Evolutionary conservation across 2,113 vertebrate genomes (phyloP).

Genomic region (Phylloscopus trochilus): DNA sequence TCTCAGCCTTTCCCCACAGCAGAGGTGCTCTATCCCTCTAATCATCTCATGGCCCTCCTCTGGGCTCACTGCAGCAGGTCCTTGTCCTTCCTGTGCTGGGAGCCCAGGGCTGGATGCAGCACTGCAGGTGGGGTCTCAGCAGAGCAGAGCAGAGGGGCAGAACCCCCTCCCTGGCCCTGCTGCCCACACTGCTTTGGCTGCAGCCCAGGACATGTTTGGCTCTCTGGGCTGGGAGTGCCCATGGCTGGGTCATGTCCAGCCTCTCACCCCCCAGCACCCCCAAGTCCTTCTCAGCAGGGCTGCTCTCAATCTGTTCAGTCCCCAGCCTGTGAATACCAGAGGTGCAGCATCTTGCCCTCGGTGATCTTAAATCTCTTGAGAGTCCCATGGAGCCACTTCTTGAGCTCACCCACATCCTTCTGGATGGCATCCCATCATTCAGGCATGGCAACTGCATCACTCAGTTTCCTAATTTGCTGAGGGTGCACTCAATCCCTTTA

Average conservation of each 20-base stretch:
- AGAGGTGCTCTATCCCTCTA: not conserved
- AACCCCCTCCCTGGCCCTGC: not conserved
- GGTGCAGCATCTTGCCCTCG: not conserved
- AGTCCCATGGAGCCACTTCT: not conserved
- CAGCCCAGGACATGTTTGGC: not conserved
- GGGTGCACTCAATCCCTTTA: not conserved
- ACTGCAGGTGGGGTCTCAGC: not conserved
- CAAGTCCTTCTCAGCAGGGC: rapidly evolving
- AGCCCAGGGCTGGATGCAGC: not conserved
- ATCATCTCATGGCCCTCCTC: not conserved
- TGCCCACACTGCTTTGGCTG: not conserved
- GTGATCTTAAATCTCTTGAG: not conserved
- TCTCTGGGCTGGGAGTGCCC: not conserved
- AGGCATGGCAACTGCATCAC: not conserved
- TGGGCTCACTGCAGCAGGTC: not conserved
- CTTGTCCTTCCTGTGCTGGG: not conserved
- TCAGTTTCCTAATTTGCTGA: not conserved
- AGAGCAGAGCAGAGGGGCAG: not conserved
- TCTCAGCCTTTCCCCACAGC: not conserved
- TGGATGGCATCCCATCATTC: not conserved
- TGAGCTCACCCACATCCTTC: not conserved
- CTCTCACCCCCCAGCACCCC: not conserved
- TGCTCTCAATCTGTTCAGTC: not conserved
- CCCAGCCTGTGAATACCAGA: not conserved
- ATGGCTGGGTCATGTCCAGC: not conserved